phyloP scores from a whole-genome alignment of 2,797 vertebrate genomes.

The Austrolebias charrua region DNA sequence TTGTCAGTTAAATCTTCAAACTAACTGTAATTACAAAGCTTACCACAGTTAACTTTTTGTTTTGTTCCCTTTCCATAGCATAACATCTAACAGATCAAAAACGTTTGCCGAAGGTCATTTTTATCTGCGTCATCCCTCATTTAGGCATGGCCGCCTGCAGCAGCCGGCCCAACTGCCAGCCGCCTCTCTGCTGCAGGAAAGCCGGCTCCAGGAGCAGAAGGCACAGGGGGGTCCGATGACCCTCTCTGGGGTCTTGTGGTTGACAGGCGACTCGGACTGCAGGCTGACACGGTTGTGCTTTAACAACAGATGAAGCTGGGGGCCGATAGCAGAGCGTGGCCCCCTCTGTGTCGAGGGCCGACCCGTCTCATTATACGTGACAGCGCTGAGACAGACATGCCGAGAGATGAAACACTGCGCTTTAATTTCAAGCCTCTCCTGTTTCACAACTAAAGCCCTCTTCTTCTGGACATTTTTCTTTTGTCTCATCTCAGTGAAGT shows the following conservation, averaged over 20 bases:
- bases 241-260: conserved; percentile 56
- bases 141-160: conserved; percentile 27
- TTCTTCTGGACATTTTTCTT: conserved; percentile 10
- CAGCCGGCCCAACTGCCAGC: conserved; percentile 26
- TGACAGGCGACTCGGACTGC: conserved; percentile 63
- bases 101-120: conserved; percentile 27
- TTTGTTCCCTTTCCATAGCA: conserved; percentile 9
- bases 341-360: conserved; percentile 53
- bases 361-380: conserved; percentile 71
- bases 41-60: conserved; percentile 3
- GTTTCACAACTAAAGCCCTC: conserved; percentile 52
- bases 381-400: conserved; percentile 63
- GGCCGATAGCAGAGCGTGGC: conserved; percentile 59
- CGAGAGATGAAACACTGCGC: conserved; percentile 68
- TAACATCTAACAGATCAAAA: conserved; percentile 27
- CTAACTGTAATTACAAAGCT: neutral
- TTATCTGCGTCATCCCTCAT: conserved; percentile 44
- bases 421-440: conserved; percentile 71
- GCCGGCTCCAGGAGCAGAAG: conserved; percentile 49
- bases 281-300: conserved; percentile 58
- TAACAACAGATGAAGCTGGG: conserved; percentile 58
- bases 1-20: neutral
- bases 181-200: conserved; percentile 28
- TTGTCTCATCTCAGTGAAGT: conserved; percentile 24
- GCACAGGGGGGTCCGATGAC: conserved; percentile 53